These are phyloP conservation scores for Psittacula echo DNA, from an alignment of 2,797 vertebrate species.

Conservation along the genomic window DNA sequence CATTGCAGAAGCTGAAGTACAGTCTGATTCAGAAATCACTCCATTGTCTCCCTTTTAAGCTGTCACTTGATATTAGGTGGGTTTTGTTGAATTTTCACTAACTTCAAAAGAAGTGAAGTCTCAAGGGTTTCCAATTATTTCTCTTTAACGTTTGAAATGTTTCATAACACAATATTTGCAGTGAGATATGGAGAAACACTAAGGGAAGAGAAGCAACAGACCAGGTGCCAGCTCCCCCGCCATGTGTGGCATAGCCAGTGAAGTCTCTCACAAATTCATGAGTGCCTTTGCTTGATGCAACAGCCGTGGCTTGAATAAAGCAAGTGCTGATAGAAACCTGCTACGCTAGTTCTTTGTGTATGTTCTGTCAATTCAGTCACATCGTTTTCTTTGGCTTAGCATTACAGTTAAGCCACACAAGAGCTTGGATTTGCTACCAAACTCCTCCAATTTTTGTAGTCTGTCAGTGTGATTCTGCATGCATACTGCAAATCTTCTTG, in stretches of 20 bases:
- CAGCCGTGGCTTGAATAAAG: not conserved
- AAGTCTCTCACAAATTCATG: not conserved
- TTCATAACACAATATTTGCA: not conserved
- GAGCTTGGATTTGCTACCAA: not conserved
- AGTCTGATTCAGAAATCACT: not conserved
- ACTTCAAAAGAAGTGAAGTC: not conserved
- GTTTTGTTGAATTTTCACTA: not conserved
- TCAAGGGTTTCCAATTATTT: not conserved
- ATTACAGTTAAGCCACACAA: not conserved
- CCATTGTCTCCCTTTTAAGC: not conserved
- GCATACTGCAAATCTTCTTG: not conserved
- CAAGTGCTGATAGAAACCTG: not conserved
- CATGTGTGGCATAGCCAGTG: too few species aligned
- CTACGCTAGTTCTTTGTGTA: not conserved
- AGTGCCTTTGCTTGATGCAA: not conserved
- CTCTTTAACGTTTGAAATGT: not conserved
- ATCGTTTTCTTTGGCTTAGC: not conserved
- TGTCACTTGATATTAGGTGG: accelerated
- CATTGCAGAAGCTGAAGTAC: not conserved
- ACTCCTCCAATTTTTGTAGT: not conserved
- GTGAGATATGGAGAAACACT: not conserved
- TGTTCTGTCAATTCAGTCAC: not conserved
- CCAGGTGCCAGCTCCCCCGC: accelerated
- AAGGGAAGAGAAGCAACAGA: not conserved
- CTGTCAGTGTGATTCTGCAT: not conserved